A percentile compares a stretch with the other conserved stretches of the same genome.
phyloP scores from a whole-genome alignment of 2,113 vertebrate genomes.

The Danionella cerebrum region DNA sequence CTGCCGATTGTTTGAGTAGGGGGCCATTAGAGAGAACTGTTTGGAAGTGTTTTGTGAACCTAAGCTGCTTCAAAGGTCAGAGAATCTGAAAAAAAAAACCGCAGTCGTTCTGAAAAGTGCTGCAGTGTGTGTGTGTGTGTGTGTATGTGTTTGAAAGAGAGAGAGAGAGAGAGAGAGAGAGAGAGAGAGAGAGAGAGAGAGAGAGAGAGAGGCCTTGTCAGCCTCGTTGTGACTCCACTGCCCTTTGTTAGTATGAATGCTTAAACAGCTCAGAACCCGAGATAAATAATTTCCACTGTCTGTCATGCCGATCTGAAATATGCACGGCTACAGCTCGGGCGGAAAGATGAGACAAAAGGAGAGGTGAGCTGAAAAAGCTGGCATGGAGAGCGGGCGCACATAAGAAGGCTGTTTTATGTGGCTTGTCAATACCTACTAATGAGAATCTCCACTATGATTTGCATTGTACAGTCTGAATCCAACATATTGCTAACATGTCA shows the following conservation, averaged over 20 bases:
- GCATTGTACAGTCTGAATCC: constrained; percentile 44
- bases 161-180: constrained; percentile 21
- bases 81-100: constrained; percentile 42
- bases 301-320: constrained; percentile 69
- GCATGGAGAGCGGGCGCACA: constrained; percentile 31
- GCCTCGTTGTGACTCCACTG: constrained; percentile 60
- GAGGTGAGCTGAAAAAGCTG: constrained; percentile 28
- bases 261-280: constrained; percentile 64
- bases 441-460: constrained; percentile 65
- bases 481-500: constrained; percentile 53
- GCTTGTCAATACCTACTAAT: constrained; percentile 66
- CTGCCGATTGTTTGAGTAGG: constrained; percentile 70
- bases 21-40: constrained; percentile 74
- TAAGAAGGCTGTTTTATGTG: constrained; percentile 62
- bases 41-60: constrained; percentile 73
- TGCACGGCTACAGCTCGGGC: constrained; percentile 47
- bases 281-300: constrained; percentile 72
- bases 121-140: constrained; percentile 27
- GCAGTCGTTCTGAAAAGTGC: constrained; percentile 43
- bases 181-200: constrained; percentile 3
- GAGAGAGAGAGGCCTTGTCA: constrained; percentile 56
- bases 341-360: constrained; percentile 44
- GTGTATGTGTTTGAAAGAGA: too few relatives aligned
- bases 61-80: constrained; percentile 72
- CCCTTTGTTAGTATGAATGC: constrained; percentile 74